Conservation (phyloP, 2,797 vertebrate species). For the Eulemur albifrons region DNA sequence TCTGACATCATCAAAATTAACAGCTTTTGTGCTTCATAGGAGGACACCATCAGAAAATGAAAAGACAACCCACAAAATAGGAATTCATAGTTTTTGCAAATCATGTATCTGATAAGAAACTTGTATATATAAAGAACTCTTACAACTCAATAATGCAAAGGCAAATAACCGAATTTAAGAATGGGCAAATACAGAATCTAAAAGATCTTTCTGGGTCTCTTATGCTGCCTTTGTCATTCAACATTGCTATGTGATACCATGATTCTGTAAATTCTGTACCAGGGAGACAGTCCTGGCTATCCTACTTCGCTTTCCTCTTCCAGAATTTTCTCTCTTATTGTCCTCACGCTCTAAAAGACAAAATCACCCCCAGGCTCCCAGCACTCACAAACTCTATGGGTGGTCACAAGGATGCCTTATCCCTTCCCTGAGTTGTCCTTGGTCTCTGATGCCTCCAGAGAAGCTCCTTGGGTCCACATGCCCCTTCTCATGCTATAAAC, state of each 20-base stretch:
- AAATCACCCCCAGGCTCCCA: background rate
- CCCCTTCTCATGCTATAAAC: background rate
- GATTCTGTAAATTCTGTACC: background rate
- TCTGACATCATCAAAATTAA: background rate
- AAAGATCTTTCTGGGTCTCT: no score
- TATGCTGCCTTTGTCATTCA: no score
- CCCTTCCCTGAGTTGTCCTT: background rate
- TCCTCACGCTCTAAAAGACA: background rate
- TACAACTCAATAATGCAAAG: background rate
- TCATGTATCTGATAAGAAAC: background rate
- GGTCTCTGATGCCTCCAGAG: background rate
- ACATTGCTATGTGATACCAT: no score
- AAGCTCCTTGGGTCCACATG: background rate
- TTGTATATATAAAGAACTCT: background rate
- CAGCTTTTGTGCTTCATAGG: background rate
- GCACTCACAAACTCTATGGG: background rate
- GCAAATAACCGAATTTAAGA: background rate
- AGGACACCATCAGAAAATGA: background rate
- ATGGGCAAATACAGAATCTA: background rate
- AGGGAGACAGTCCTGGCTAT: background rate
- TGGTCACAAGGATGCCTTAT: no score
- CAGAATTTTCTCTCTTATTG: background rate
- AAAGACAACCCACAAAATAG: background rate
- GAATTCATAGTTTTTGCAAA: background rate
- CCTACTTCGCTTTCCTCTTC: background rate